Percentiles rank a stretch among this genome's conserved stretches.
Conservation (phyloP, 1,140 invertebrate species). For the Dinoponera quadriceps region DNA sequence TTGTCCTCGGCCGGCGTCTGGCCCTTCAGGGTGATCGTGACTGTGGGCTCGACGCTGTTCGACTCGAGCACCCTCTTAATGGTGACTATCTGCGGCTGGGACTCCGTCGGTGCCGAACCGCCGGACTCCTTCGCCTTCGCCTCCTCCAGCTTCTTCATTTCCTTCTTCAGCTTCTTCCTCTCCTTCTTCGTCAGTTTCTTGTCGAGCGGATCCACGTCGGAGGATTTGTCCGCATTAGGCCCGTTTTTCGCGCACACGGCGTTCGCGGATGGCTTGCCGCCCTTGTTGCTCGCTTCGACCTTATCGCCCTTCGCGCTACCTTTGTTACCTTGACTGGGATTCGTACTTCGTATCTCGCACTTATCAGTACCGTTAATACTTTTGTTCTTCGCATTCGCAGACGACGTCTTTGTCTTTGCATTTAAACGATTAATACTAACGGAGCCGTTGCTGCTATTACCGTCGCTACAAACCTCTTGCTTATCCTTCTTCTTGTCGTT, state of each 20-base stretch:
- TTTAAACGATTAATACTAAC: conserved; percentile 68
- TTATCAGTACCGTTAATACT: conserved; percentile 57
- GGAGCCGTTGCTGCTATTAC: conserved; percentile 62
- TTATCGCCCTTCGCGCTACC: conserved; percentile 64
- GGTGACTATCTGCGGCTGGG: conserved; percentile 89
- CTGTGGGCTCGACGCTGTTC: conserved; percentile 89
- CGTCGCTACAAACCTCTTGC: conserved; percentile 71
- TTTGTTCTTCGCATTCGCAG: conserved; percentile 66
- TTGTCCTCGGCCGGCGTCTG: conserved; percentile 91
- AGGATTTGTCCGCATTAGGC: conserved; percentile 27
- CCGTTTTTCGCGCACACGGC: conserved; percentile 46
- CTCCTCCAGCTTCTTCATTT: conserved; percentile 79
- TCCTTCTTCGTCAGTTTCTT: conserved; percentile 83
- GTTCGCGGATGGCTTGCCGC: conserved; percentile 37
- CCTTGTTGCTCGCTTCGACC: conserved; percentile 53
- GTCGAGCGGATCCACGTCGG: conserved; percentile 43
- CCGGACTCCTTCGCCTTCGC: conserved; percentile 72
- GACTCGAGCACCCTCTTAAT: conserved; percentile 90
- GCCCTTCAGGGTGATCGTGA: conserved; percentile 91
- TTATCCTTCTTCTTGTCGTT: conserved; percentile 77
- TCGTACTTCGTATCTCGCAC: conserved; percentile 32
- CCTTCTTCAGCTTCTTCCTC: conserved; percentile 80
- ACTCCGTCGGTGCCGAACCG: conserved; percentile 79
- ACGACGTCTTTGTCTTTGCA: conserved; percentile 63
- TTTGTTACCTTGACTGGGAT: conserved; percentile 64